phyloP scores from a whole-genome alignment of 2,113 vertebrate species.

The Ceyx margarethae region DNA sequence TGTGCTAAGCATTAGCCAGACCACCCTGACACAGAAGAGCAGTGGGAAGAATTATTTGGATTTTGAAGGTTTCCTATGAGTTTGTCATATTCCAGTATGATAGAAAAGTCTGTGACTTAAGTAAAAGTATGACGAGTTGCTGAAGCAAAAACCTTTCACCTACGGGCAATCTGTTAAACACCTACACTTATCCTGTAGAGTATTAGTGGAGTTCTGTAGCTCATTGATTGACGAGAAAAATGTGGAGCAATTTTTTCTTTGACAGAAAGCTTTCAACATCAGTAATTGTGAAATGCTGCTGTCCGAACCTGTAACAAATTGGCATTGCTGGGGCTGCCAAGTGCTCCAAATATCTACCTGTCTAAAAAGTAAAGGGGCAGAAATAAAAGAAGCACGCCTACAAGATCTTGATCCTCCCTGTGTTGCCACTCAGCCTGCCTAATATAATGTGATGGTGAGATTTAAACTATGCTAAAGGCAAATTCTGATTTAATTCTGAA shows the following conservation, averaged over 20 bases:
- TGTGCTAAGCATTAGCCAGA: background rate
- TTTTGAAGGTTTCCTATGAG: background rate
- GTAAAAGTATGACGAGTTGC: background rate
- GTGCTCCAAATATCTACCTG: slow-evolving; percentile 17
- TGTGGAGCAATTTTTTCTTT: slow-evolving; percentile 22
- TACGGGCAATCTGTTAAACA: slow-evolving; percentile 6
- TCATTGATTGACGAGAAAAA: slow-evolving; percentile 22
- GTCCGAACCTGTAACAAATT: background rate
- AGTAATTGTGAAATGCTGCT: slow-evolving; percentile 37
- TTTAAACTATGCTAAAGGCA: slow-evolving; percentile 23
- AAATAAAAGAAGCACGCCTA: background rate
- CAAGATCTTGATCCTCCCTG: background rate
- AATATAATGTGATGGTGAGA: background rate
- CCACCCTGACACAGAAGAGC: background rate
- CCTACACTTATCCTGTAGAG: background rate
- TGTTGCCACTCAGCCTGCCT: background rate
- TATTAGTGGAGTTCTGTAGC: background rate
- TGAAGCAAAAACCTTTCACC: slow-evolving; percentile 37
- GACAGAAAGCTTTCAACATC: slow-evolving; percentile 62
- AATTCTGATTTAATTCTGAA: slow-evolving; percentile 43
- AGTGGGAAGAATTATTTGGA: background rate
- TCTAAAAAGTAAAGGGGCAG: background rate
- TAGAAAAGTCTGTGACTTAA: background rate
- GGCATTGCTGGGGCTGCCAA: slow-evolving; percentile 31
- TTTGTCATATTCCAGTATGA: background rate